phyloP scores from a whole-genome alignment of 2,113 vertebrate genomes.

The Lampris incognitus region DNA sequence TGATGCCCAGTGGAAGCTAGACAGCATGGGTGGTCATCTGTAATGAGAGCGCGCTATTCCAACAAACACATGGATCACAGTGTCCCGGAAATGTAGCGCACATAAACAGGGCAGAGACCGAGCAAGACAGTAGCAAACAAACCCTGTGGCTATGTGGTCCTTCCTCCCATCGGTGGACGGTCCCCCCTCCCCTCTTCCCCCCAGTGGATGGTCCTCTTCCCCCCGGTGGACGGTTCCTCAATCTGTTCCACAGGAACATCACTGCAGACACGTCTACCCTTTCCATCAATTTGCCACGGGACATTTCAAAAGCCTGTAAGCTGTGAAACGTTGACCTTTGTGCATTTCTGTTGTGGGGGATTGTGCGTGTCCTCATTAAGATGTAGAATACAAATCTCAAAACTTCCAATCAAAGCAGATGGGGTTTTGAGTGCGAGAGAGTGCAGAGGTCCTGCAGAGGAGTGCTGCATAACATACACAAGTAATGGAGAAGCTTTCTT shows the following conservation, averaged over 20 bases:
- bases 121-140: slow-evolving; percentile 27
- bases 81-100: slow-evolving; percentile 23
- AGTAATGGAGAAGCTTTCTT: too few relatives aligned
- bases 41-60: slow-evolving; percentile 6
- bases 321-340: too few relatives aligned
- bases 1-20: not conserved
- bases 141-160: not conserved
- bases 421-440: too few relatives aligned
- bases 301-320: not conserved
- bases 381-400: too few relatives aligned
- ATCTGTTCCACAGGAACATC: not conserved
- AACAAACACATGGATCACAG: slow-evolving; percentile 35
- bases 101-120: slow-evolving; percentile 36
- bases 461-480: too few relatives aligned
- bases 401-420: too few relatives aligned
- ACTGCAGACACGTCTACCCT: not conserved
- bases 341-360: too few relatives aligned
- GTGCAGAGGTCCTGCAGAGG: too few relatives aligned
- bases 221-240: not conserved
- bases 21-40: slow-evolving; percentile 50
- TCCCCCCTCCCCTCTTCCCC: not conserved
- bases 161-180: not conserved
- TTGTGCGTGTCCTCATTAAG: too few relatives aligned
- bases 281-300: not conserved
- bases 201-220: slow-evolving; percentile 5